phyloP scores from a whole-genome alignment of 1,140 invertebrate species.

The Drosophila jambulina region DNA sequence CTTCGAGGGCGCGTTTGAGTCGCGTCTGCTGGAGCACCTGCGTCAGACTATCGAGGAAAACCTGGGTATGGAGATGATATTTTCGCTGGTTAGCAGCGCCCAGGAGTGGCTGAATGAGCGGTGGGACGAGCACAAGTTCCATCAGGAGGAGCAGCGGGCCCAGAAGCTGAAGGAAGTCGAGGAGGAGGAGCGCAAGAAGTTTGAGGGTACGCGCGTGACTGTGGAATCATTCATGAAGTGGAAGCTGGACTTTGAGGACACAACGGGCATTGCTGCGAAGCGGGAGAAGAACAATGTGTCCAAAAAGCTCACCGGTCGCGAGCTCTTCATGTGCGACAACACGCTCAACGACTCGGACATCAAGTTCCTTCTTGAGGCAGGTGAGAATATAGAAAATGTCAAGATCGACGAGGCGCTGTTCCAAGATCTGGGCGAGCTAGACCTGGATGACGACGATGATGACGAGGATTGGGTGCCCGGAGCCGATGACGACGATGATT shows the following conservation, averaged over 20 bases:
- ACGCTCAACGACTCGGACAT: conserved; percentile 97
- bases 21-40: conserved; percentile 90
- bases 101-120: conserved; percentile 96
- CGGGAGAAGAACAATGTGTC: conserved; percentile 90
- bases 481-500: conserved; percentile 74
- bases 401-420: conserved; percentile 98
- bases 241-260: conserved; percentile 97
- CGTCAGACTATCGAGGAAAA: conserved; percentile 92
- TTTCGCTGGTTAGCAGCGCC: conserved; percentile 96
- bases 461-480: conserved; percentile 85
- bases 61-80: conserved; percentile 98
- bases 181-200: conserved; percentile 96
- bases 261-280: conserved; percentile 92
- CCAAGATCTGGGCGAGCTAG: conserved; percentile 96
- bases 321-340: conserved; percentile 96
- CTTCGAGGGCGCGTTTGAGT: conserved; percentile 90
- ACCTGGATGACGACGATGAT: conserved; percentile 90
- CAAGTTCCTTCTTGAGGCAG: conserved; percentile 96
- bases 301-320: conserved; percentile 93
- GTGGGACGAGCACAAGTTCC: conserved; percentile 91
- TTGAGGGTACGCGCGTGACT: conserved; percentile 97
- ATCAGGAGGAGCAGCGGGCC: conserved; percentile 89
- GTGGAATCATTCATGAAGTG: conserved; percentile 98
- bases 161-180: conserved; percentile 91
- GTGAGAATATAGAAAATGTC: conserved; percentile 91